Evolutionary conservation across 2,888 invertebrate species (phyloP), one percentile per base, ranked within the genome.

Genomic region (Agonopterix subpropinquella): DNA sequence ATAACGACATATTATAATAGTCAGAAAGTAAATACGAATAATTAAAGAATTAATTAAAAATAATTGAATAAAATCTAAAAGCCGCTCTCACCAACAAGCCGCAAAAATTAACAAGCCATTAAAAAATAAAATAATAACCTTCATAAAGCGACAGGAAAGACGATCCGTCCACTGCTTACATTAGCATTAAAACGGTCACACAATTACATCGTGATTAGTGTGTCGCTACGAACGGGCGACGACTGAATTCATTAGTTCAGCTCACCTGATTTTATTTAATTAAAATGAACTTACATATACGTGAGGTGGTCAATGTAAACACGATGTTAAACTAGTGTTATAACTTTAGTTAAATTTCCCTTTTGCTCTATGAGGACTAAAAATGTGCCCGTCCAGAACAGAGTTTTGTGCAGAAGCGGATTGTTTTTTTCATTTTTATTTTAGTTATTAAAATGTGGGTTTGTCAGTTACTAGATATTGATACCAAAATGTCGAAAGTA

Each of bases 201-300:
- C 83, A 82, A 82, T 85, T 82, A 86, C 76, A 68, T 68, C 59
- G 79, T 80, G 79, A 83, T 83, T 81, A 81, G 76, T 82, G 77
- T 83, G 85, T 84, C 86, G 82, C 76, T 42, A 44, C 49, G 46
- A 28, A 43, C 45, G 13, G 44, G 51, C 74, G 76, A 69, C 77
- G 72, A 71, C 73, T 82, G 88, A 83, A 88, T 88, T 84, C 80
- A 88, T 88, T 87, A 88, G 87, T 88, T 88, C 87, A 79, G 87
- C 86, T 85, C 78, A 83, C 87, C 80, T 87, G 87, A 87, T 86
- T 88, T 86, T 80, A 80, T 85, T 86, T 86, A 86, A 88, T 88
- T 87, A 87, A 78, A 73, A 70, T 57, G 56, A 61, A 58, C 47
- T 53, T 51, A 53, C 37, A 42, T 45, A 44, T 11, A 42, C 36